These are phyloP conservation scores for Fukomys damarensis DNA, from an alignment of 2,113 vertebrate species.

Conservation along the genomic window DNA sequence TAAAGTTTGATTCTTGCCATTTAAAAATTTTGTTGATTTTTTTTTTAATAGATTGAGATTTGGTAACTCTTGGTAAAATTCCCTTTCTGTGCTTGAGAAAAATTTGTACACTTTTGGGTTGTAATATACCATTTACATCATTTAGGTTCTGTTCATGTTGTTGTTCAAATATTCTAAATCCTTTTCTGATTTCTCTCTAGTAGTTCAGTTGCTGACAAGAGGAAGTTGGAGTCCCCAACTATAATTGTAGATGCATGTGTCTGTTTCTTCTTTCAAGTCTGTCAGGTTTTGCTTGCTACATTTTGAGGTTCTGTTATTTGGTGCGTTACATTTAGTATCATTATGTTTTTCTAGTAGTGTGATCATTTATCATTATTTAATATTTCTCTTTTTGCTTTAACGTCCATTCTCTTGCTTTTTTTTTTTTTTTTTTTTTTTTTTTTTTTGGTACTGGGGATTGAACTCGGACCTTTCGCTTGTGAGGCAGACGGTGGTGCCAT, in stretches of 20 bases:
- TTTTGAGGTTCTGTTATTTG: conserved; percentile 12
- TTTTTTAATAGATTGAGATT: background rate
- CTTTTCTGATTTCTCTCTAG: background rate
- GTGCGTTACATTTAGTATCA: background rate
- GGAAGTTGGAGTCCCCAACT: background rate
- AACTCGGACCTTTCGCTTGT: too few relatives aligned
- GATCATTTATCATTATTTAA: background rate
- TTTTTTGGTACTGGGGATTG: too few relatives aligned
- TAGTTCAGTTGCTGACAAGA: background rate
- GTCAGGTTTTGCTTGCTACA: conserved; percentile 17
- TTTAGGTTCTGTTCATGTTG: background rate
- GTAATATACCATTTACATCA: background rate
- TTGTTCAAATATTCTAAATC: background rate
- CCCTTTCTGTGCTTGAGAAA: background rate
- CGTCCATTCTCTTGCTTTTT: background rate
- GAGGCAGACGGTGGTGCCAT: too few relatives aligned
- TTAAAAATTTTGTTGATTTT: background rate
- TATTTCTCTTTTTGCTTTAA: background rate
- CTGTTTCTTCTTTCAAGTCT: background rate
- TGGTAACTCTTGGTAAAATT: background rate
- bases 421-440: too few relatives aligned
- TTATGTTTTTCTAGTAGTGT: conserved; percentile 13
- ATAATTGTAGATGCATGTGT: background rate
- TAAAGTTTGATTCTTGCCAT: background rate
- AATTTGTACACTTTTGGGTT: background rate